Evolutionary conservation across 53 echinoderm and acorn worm species (phyloP), one percentile per base, ranked within the genome.

Genomic region (Luidia sarsii): DNA sequence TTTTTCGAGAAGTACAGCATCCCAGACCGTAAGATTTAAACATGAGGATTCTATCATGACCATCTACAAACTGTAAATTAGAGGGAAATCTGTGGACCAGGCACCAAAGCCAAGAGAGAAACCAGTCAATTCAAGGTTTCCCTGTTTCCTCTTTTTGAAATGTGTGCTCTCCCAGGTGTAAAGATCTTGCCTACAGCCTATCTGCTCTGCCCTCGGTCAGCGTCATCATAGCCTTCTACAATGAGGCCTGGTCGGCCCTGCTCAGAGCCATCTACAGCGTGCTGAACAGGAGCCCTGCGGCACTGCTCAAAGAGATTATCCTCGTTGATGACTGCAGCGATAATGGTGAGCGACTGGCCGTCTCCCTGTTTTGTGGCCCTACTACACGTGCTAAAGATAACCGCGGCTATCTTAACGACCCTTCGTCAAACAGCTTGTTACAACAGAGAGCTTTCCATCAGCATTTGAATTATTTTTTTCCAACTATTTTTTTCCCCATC

Each of bases 241-340:
- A 91, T 50, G 83, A 83, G 56, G 91, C 83, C 13, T 87, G 87
- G 91, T 87, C 91, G n/a, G 87, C 83, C 33, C 87, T 91, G 2
- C 69, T 87, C 27, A 67, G 91, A 33, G 69, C 83, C 0, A 79
- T 91, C 19, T 83, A 83, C 65, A 87, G 91, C 64, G 65, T 91
- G 7, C 48, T 77, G 35, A 91, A 87, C 46, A 82, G 91, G 29
- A 91, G 87, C 55, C 91, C 91, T 0, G 51, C 34, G 5, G 31
- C 87, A 9, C 30, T 91, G 54, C 72, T 91, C 13, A 62, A 62
- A 59, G 91, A 91, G 37, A 82, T 91, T 21, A 43, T 91, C 29
- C 50, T 91, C 16, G 87, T 91, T 3, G 80, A 91, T 43, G 91
- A 91, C 28, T 61, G 22, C 63, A 90, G 90, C 39, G 84, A 84